Evolutionary conservation across 2,113 vertebrate genomes (phyloP), one percentile per base, ranked within the genome.

Genomic region (Phylloscopus trochiloides): DNA sequence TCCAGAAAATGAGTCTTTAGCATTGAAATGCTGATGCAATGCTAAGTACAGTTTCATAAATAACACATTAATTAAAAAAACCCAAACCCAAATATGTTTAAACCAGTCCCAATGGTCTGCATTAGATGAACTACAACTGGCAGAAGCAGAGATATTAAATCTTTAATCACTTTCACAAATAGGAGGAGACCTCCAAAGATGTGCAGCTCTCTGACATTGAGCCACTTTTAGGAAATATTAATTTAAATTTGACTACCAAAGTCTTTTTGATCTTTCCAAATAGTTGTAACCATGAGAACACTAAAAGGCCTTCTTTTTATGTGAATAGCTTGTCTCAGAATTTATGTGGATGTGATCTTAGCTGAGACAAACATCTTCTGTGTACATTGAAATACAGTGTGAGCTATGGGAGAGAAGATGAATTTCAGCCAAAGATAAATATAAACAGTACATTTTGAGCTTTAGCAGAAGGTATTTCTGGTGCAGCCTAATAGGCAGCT

Each of bases 381-480:
- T 66, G 48, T 80, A 47, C 34, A 40, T 19, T 88, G 78, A 90
- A 92, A 86, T 89, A 54, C 48, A 70, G 47, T 17, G 48, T 51
- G 70, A 82, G 47, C 61, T 83, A 31, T 79, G 76, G n/a, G 61
- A 85, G 36, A 86, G 66, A 90, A 91, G 65, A 87, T 75, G 84
- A 70, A 76, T 79, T 95, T 91, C 81, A 92, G 63, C 89, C 59
- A 67, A 81, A 88, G 84, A 85, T 94, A 96, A 92, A 96, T 84
- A 92, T 81, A 89, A 97, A 76, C 58, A 83, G 82, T 52, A 42
- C 48, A 67, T 82, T 80, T 94, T 2, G 47, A 85, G 86, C 77
- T 88, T 92, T 80, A 88, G 72, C 59, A 62, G 84, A 45, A 90
- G 81, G 58, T 94, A 88, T 96, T 97, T 96, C 74, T 92, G 80